Percentiles rank a stretch among this genome's conserved stretches.
Evolutionary conservation across 35 echinoderm and acorn worm genomes (phyloP).

Genomic region (Ophioderma brevispina): DNA sequence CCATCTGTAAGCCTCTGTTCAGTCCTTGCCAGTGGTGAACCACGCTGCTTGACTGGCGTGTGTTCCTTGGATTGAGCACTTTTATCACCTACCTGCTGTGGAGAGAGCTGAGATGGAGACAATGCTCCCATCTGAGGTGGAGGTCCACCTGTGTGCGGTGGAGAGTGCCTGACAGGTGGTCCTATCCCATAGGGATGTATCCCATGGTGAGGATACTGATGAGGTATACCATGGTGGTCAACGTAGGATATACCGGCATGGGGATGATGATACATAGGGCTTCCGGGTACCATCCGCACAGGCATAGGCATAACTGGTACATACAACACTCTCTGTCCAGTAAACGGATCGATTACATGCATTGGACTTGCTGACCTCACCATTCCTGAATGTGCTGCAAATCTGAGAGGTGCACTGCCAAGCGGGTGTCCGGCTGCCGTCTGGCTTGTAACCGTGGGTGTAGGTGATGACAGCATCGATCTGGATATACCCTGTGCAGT

Average conservation of each 20-base stretch:
- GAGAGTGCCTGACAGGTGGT: slow-evolving; percentile 26
- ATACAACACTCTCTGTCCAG: slow-evolving; percentile 75
- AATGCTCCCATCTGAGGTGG: slow-evolving; percentile 7
- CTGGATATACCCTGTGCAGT: slow-evolving; percentile 23
- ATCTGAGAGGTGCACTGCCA: slow-evolving; percentile 15
- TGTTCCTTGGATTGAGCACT: neutral
- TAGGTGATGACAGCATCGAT: neutral
- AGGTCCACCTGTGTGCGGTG: neutral
- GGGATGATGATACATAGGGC: neutral
- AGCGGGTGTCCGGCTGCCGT: slow-evolving; percentile 44
- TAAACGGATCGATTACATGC: slow-evolving; percentile 73
- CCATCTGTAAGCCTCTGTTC: neutral
- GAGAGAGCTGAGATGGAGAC: slow-evolving; percentile 20
- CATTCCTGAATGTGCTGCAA: slow-evolving; percentile 28
- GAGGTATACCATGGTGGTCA: neutral
- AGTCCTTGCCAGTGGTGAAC: neutral
- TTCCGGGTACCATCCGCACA: slow-evolving; percentile 55
- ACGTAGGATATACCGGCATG: slow-evolving; percentile 16
- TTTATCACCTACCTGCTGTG: neutral
- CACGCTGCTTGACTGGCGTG: neutral
- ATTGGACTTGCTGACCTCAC: slow-evolving; percentile 72
- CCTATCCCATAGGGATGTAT: slow-evolving; percentile 22
- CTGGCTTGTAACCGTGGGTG: slow-evolving; percentile 28
- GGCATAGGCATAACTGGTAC: slow-evolving; percentile 67
- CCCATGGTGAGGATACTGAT: slow-evolving; percentile 16